Percentiles rank a stretch among this genome's conserved stretches.
These are phyloP conservation scores for Coregonus clupeaformis DNA, from an alignment of 2,113 vertebrate species.

Conservation along the genomic window DNA sequence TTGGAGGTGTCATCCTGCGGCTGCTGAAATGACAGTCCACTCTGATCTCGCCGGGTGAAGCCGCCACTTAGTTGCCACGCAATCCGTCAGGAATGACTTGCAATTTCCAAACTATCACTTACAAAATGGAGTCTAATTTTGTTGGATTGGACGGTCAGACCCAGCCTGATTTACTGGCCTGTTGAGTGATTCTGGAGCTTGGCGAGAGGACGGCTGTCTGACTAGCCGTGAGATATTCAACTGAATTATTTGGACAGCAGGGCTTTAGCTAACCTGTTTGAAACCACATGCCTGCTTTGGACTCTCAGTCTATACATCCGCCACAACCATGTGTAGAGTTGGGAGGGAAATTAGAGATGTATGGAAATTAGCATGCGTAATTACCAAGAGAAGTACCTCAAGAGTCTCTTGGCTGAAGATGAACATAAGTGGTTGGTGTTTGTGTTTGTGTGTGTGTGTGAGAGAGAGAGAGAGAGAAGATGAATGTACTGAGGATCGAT, in stretches of 20 bases:
- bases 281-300: no score
- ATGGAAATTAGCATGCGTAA: conserved; percentile 65
- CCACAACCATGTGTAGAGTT: conserved; percentile 55
- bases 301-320: no score
- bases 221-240: not conserved
- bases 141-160: conserved; percentile 63
- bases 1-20: conserved; percentile 65
- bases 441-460: no score
- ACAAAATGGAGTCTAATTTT: conserved; percentile 73
- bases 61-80: conserved; percentile 67
- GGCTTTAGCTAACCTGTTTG: not conserved
- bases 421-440: not conserved
- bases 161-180: conserved; percentile 25
- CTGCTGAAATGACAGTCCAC: conserved; percentile 66
- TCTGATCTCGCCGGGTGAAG: conserved; percentile 41
- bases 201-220: conserved; percentile 43
- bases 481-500: conserved; percentile 52
- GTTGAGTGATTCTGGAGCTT: conserved; percentile 53
- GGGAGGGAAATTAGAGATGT: conserved; percentile 68
- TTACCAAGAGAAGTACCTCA: conserved; percentile 41
- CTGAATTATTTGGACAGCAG: conserved; percentile 23
- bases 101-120: conserved; percentile 76
- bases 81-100: conserved; percentile 72
- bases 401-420: conserved; percentile 8
- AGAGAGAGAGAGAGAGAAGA: no score